Percentiles rank a stretch among this genome's conserved stretches.
Conservation (phyloP, 1,140 invertebrate genomes). For the Holotrichia oblita region DNA sequence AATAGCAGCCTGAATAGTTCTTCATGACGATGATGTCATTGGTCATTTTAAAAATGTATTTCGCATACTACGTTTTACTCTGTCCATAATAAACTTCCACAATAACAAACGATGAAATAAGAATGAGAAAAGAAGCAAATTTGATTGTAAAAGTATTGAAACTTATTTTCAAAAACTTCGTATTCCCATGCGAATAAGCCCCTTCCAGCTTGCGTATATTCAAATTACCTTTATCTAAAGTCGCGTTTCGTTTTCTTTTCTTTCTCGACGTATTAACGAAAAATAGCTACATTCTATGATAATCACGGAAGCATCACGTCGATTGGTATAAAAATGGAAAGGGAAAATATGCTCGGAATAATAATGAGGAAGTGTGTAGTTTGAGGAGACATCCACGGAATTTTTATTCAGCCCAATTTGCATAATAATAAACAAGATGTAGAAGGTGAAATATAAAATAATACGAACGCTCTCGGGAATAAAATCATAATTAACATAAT, state of each 20-base stretch:
- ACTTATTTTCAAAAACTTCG: too few relatives aligned
- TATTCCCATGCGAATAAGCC: too few relatives aligned
- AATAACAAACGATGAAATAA: too few relatives aligned
- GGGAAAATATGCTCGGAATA: slow-evolving; percentile 1
- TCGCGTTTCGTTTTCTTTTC: not conserved
- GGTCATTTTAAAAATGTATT: too few relatives aligned
- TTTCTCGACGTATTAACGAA: not conserved
- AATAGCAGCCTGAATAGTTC: too few relatives aligned
- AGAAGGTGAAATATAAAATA: not conserved
- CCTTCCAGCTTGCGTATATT: too few relatives aligned
- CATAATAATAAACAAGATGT: not conserved
- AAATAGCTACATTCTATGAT: not conserved
- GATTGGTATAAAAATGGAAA: not conserved
- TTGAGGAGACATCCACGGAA: not conserved
- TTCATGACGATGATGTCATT: too few relatives aligned
- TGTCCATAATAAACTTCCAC: too few relatives aligned
- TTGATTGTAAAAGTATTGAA: too few relatives aligned
- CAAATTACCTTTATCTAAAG: not conserved
- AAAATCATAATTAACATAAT: not conserved
- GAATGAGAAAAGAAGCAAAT: too few relatives aligned
- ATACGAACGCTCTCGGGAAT: not conserved
- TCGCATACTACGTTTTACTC: too few relatives aligned
- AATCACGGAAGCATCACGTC: not conserved
- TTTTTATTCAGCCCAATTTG: not conserved
- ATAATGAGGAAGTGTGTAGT: not conserved